These are phyloP conservation scores for Mimachlamys varia DNA, from an alignment of 2,888 invertebrate species.

Conservation along the genomic window DNA sequence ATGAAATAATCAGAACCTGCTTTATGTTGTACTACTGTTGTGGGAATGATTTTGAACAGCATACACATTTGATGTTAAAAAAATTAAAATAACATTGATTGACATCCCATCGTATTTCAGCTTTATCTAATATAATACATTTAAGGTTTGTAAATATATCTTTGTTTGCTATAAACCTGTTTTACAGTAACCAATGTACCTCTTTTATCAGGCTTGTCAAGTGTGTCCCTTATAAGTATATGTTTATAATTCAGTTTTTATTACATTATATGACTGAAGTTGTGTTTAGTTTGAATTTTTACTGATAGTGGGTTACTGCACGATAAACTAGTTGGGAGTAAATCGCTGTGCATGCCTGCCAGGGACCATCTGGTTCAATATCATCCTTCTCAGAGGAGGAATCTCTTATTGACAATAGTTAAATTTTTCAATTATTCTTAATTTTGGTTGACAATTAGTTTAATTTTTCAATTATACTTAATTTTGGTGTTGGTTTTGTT, in stretches of 20 bases:
- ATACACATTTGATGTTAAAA: not conserved
- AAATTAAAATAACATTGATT: not conserved
- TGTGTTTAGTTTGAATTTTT: not conserved
- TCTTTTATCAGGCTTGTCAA: not conserved
- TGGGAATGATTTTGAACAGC: not conserved
- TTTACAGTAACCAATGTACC: not conserved
- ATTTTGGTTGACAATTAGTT: not conserved
- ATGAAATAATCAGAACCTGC: not conserved
- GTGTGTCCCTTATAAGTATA: slow-evolving; percentile 12
- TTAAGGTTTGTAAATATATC: not conserved
- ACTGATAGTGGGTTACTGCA: not conserved
- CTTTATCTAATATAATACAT: slow-evolving; percentile 13
- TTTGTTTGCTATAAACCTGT: not conserved
- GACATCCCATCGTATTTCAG: slow-evolving; percentile 16
- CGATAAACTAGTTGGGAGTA: not conserved
- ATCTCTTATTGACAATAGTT: not conserved
- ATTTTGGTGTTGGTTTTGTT: slow-evolving; percentile 18
- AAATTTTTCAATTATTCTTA: not conserved
- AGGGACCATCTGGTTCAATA: not conserved
- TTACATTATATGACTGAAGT: not conserved
- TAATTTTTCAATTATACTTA: not conserved
- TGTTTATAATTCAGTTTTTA: not conserved
- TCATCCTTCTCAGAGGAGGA: not conserved
- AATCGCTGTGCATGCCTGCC: not conserved
- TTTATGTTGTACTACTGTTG: not conserved